Percentiles rank a stretch among this genome's conserved stretches.
phyloP scores from a whole-genome alignment of 1,140 invertebrate genomes.

The Chlorops oryzae region DNA sequence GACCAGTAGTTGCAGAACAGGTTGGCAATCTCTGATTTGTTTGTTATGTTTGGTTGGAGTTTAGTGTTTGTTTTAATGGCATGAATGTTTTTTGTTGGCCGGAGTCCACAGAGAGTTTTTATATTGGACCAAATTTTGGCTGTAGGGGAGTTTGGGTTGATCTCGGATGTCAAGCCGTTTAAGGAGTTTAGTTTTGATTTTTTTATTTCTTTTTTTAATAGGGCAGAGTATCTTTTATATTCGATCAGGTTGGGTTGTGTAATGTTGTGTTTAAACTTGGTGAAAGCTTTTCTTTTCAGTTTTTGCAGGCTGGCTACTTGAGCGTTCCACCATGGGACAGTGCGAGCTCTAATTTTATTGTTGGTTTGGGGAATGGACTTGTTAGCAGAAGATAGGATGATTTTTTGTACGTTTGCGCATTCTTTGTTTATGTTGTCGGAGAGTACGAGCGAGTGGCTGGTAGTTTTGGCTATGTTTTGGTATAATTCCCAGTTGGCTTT shows the following conservation, averaged over 20 bases:
- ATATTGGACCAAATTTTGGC: constrained; percentile 17
- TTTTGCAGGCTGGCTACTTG: background rate
- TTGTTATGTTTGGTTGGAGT: no score
- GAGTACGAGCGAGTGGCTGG: background rate
- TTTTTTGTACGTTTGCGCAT: background rate
- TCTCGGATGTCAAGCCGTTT: constrained; percentile 11
- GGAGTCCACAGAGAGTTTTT: constrained; percentile 12
- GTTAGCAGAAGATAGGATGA: background rate
- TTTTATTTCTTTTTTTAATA: constrained; percentile 14
- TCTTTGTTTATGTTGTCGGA: constrained; percentile 9
- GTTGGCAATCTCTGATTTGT: no score
- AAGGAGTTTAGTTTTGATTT: constrained; percentile 12
- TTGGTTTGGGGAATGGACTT: constrained; percentile 6
- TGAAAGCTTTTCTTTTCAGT: background rate
- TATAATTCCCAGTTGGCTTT: constrained; percentile 7
- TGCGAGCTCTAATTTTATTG: background rate
- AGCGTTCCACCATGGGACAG: constrained; percentile 5
- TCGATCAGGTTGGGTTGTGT: background rate
- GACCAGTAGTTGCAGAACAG: no score
- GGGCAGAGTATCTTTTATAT: constrained; percentile 1
- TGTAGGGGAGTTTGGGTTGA: constrained; percentile 7
- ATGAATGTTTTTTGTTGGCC: no score
- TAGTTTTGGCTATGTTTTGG: background rate
- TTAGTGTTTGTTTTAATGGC: no score
- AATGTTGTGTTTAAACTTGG: background rate